Evolutionary conservation across 2,888 invertebrate species (phyloP), one percentile per base, ranked within the genome.

Genomic region (Sussaba pulchella): DNA sequence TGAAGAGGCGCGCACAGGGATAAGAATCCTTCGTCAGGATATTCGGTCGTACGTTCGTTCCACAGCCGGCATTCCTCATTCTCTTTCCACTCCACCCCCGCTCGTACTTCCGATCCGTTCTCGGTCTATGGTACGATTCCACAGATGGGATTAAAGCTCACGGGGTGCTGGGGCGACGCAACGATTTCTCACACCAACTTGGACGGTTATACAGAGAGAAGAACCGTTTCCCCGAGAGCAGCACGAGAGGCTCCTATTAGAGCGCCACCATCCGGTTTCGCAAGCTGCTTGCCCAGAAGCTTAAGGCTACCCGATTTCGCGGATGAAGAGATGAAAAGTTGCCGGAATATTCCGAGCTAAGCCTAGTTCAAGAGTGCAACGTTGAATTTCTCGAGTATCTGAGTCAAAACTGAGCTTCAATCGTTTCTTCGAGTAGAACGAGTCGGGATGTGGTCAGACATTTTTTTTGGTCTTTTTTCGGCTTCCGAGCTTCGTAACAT

Each of bases 11-110:
- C 66, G 57, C 54, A 45, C 63, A 21, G 43, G 72, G 72, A 50
- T 72, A 72, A 71, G 66, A 67, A 67, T 78, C 72, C 66, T 72
- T 78, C 72, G 72, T 78, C 72, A 72, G 72, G 72, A 72, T 67
- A 72, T 78, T 66, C 50, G 66, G 67, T 12, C 26, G 71, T 77
- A 47, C 66, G 39, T 47, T n/a, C 26, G 21, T 19, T 12, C 47
- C 24, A 17, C 24, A 19, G 67, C 9, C 50, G 26, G 64, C 54
- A 59, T 71, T 66, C n/a, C 59, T 70, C 64, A 63, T 71, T 71
- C 75, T 21, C 57, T 57, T 59, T 59, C 50, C 12, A 39, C 17
- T n/a, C n/a, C n/a, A n/a, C 36, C 14, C 1, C 57, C 41, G 17
- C 21, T 10, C 24, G 41, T 36, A 8, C 9, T 26, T 12, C 9